Evolutionary conservation across 2,888 invertebrate genomes (phyloP).

Genomic region (Theretra japonica): DNA sequence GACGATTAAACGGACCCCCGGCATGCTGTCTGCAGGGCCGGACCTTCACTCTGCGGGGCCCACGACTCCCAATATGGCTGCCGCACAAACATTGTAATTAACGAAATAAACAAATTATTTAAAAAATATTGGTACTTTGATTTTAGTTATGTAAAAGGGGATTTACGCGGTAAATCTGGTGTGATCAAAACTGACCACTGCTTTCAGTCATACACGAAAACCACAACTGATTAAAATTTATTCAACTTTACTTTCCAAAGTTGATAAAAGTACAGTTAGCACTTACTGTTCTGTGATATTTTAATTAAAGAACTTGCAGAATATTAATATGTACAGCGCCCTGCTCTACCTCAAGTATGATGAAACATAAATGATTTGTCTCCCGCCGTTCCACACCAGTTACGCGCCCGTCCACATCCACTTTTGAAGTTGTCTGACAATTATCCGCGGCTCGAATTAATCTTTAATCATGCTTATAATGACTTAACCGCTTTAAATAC

Average conservation of each 20-base stretch:
- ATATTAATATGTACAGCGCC: too few relatives aligned
- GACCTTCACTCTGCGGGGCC: background rate
- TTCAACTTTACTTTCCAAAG: too few relatives aligned
- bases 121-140: too few relatives aligned
- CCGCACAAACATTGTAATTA: background rate
- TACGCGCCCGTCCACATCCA: constrained; percentile 33
- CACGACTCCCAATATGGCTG: background rate
- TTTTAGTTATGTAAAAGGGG: too few relatives aligned
- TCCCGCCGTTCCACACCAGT: background rate
- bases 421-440: constrained; percentile 48
- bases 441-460: constrained; percentile 47
- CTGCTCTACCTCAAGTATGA: too few relatives aligned
- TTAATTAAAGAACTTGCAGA: too few relatives aligned
- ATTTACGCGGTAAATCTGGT: too few relatives aligned
- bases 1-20: constrained; percentile 32
- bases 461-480: constrained; percentile 46
- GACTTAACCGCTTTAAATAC: constrained; percentile 40
- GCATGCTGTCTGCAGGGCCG: constrained; percentile 3
- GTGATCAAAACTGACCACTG: too few relatives aligned
- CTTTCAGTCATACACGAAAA: too few relatives aligned
- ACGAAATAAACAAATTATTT: background rate
- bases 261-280: too few relatives aligned
- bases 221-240: too few relatives aligned
- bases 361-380: background rate
- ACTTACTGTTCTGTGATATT: too few relatives aligned